Evolutionary conservation across 2,113 vertebrate genomes (phyloP).

Genomic region (Daboia siamensis): DNA sequence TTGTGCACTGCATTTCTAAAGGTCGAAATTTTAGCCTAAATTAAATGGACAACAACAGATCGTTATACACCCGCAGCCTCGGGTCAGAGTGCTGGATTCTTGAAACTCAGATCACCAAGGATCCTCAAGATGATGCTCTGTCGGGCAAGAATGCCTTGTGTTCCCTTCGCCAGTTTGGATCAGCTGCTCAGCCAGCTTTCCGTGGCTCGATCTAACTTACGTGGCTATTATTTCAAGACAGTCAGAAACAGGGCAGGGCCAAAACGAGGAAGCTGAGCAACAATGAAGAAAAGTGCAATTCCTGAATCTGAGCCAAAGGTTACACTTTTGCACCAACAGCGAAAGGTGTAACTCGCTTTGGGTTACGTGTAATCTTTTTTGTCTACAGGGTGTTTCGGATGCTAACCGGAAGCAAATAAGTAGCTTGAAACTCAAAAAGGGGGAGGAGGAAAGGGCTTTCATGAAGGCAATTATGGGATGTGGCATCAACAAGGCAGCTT

Average conservation of each 20-base stretch:
- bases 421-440: not conserved
- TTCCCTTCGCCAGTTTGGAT: conserved; percentile 45
- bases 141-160: conserved; percentile 1
- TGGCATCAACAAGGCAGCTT: conserved; percentile 18
- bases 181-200: conserved; percentile 55
- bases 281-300: conserved; percentile 23
- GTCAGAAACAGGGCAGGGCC: conserved; percentile 26
- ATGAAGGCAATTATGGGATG: conserved; percentile 32
- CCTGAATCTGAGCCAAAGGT: not conserved
- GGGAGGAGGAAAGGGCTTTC: conserved; percentile 30
- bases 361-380: not conserved
- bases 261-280: not conserved
- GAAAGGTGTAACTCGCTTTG: not conserved
- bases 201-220: conserved; percentile 29
- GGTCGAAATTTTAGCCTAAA: conserved; percentile 61
- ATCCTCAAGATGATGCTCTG: conserved; percentile 11
- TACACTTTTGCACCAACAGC: conserved; percentile 4
- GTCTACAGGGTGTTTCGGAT: not conserved
- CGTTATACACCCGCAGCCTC: conserved; percentile 56
- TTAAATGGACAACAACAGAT: conserved; percentile 55
- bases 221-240: conserved; percentile 33
- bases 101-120: conserved; percentile 9
- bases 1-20: conserved; percentile 16
- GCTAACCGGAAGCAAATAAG: not conserved
- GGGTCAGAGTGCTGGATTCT: conserved; percentile 35